Base-by-base conservation (phyloP, 92 coral and sea anemone genomes). In the Palythoa grandis region DNA sequence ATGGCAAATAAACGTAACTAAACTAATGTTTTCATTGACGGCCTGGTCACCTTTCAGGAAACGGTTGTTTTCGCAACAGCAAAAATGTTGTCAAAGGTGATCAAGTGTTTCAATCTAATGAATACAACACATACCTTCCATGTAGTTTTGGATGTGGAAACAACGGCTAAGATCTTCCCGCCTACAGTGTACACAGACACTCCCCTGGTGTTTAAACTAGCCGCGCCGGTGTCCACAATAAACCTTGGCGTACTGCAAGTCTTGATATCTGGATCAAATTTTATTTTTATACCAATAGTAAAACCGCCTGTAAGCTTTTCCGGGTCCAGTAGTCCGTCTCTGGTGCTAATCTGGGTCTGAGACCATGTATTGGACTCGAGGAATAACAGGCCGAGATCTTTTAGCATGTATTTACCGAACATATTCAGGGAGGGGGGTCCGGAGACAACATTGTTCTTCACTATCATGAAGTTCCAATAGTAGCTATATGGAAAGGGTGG, bases 381-480 rank as follows among this genome's bases (percentile, higher is more conserved):
- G n/a, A 96, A 90, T 76, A 77, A 50, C 84, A 90, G 83, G 22
- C 99, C 99, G 60, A 92, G 92, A 77, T 97, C 92, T 14, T 93
- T 87, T 13, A 93, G 88, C 56, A 76, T 83, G 83, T 91, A 83
- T 23, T 90, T 83, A 23, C 99, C 99, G 52, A 83, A 76, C 78
- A 92, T 92, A 23, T 38, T n/a, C 68, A 97, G 79, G 0, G 93
- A 89, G 29, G 98, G 98, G 48, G 67, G 79, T 48, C 99, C 99
- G 12, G 83, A 72, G 14, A 97, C 92, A 79, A 87, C 88, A 76
- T 94, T 92, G 22, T 89, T 37, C 4, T 48, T 57, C 22, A 92
- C 84, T 7, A 95, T 83, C 92, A 97, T 87, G 91, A 97, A 93
- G 70, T 95, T 95, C 99, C 99, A 97, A 89, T 93, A 95, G 91